Base-by-base conservation (phyloP, 2,797 vertebrate species). In the Spinus pinus region DNA sequence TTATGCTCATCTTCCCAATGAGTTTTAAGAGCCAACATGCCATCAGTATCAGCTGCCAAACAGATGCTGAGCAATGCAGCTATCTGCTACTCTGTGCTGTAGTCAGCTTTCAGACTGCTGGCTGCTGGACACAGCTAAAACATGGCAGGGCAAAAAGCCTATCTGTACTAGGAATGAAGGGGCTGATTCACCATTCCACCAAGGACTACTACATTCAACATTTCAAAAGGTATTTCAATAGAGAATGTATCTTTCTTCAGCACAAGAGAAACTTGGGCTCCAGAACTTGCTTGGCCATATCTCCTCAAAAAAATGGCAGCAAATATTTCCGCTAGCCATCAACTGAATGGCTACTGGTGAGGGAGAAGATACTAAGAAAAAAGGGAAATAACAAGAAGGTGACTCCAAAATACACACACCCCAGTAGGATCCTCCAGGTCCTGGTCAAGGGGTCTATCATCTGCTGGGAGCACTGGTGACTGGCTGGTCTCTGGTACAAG, bases 401-500 rank as follows among this genome's bases (percentile, higher is more conserved):
- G 4, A 23, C 39, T 85, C 35, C 49, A 62, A n/a, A 31, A 31
- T 49, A 86, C 46, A 86, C 70, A 35, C 80, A 97, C 97, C 62
- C 3, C 70, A 44, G 19, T 13, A 41, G 69, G 30, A 51, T 84
- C 66, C n/a, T 93, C 88, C 46, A 87, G 41, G 20, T 71, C 51
- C 44, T 61, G 92, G 46, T 54, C 58, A 33, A 51, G n/a, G 33
- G 50, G 31, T 22, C 12, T 37, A 2, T 86, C 27, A 24, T 84
- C 89, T 85, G 65, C 95, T 44, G 95, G 95, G 30, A 97, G 83
- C 78, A 97, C 94, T 49, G 97, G 96, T 57, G 96, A 96, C 62
- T 92, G 91, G 11, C 23, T 93, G 33, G 74, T 75, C 51, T 96
- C 96, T 0, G 74, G 88, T 14, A 92, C 6, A 6, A 94, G 81